Base-by-base conservation (phyloP, 2,888 invertebrate species). In the Timema cristinae region DNA sequence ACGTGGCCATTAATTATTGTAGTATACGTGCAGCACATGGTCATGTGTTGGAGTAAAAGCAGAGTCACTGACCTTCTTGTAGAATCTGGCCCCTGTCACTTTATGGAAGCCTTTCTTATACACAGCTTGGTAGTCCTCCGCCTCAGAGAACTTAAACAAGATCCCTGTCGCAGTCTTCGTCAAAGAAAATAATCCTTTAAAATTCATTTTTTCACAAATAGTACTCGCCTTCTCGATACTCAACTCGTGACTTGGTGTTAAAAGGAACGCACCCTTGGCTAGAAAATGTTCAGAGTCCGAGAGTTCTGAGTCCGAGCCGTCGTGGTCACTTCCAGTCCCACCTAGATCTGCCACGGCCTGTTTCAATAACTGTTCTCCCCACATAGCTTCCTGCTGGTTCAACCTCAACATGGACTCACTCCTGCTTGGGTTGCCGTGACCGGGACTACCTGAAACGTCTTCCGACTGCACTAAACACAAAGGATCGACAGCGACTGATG, bases 161-260 rank as follows among this genome's bases (percentile, higher is more conserved):
- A 94, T 93, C 72, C 94, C 94, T 66, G 93, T 94, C 69, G 94
- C 93, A 0, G 94, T 94, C 85, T 93, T 93, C 75, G 93, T 93
- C 78, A 94, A 85, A 77, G 92, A 92, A 84, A 93, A 94, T 79
- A 75, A 69, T n/a, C 75, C 75, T 50, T 75, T 75, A 52, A 94
- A 93, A 84, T 91, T 92, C 89, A 94, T 91, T 82, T 93, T 93
- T 85, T 94, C 94, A 84, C 93, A 93, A 79, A 94, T 92, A 78
- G 90, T 86, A 61, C 92, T 91, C 5, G 93, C 93, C 77, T 93
- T 92, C 83, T 94, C 93, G 88, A 94, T 89, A 80, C 90, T 92
- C 78, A 94, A 85, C 80, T 94, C 93, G 83, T 93, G 92, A 70
- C 93, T 93, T 61, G 94, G 94, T 66, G 94, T 94, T 78, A 94